Conservation (phyloP, 1,140 invertebrate species). For the Proales similis region DNA sequence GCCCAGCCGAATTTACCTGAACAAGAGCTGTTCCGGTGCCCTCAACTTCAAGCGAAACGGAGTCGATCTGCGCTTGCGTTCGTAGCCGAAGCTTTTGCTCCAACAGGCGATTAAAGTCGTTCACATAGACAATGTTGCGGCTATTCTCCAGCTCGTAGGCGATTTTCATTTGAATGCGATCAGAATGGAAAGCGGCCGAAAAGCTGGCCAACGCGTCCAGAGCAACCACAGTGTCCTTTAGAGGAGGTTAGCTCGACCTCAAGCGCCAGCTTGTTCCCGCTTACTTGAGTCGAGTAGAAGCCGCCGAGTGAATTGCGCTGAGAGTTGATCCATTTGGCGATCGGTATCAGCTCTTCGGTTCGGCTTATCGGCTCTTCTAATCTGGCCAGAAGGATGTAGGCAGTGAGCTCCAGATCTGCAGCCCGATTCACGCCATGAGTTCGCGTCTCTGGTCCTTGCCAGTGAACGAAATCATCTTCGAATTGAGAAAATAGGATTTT, state of each 20-base stretch:
- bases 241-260: too few species aligned
- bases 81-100: background rate
- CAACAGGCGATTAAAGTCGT: slow-evolving; percentile 21
- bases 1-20: too few species aligned
- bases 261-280: too few species aligned
- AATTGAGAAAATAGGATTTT: too few species aligned
- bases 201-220: slow-evolving; percentile 53
- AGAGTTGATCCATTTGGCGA: slow-evolving; percentile 75
- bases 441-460: background rate
- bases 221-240: slow-evolving; percentile 56
- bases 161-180: slow-evolving; percentile 2
- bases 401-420: slow-evolving; percentile 74
- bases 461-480: slow-evolving; percentile 19
- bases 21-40: slow-evolving; percentile 24
- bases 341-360: slow-evolving; percentile 59
- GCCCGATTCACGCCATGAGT: slow-evolving; percentile 54
- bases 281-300: slow-evolving; percentile 68
- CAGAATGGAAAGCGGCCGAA: background rate
- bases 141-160: background rate
- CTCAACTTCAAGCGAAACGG: background rate
- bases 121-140: background rate
- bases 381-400: slow-evolving; percentile 68
- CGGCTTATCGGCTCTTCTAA: slow-evolving; percentile 44
- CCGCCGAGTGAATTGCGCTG: slow-evolving; percentile 73
- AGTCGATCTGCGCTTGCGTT: background rate